Conservation (phyloP, 2,113 vertebrate genomes). For the Dipodomys ordii region DNA sequence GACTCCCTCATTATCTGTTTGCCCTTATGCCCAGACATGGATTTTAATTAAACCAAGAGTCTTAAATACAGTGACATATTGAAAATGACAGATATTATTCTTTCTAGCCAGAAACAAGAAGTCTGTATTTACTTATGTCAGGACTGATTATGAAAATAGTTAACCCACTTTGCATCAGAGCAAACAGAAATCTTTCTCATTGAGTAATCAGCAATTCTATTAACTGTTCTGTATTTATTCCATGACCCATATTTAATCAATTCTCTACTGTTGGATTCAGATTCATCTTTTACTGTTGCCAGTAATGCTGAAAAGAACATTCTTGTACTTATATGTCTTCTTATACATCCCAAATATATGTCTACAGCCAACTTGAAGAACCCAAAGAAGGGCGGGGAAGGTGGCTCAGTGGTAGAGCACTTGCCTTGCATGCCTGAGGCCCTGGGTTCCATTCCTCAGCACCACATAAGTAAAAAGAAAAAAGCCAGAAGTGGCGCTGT, state of each 20-base stretch:
- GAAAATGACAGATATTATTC: not conserved
- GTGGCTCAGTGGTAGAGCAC: too few species aligned
- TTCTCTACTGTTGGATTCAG: not conserved
- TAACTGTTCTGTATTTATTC: constrained; percentile 4
- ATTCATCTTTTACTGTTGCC: not conserved
- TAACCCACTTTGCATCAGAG: not conserved
- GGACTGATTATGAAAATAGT: not conserved
- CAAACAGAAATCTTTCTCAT: not conserved
- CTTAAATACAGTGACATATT: not conserved
- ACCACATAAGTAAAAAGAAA: too few species aligned
- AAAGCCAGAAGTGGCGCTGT: too few species aligned
- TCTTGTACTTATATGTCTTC: not conserved
- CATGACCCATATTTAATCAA: not conserved
- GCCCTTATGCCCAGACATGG: not conserved
- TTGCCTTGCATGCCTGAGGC: too few species aligned
- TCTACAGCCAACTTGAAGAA: not conserved
- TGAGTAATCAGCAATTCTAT: not conserved
- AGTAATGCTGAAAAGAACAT: not conserved
- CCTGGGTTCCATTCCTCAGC: too few species aligned
- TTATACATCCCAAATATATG: not conserved
- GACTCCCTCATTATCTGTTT: not conserved
- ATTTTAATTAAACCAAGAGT: constrained; percentile 21
- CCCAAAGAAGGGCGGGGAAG: not conserved
- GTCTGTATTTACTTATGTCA: not conserved
- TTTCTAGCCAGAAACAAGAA: not conserved